Percentiles rank a stretch among this genome's conserved stretches.
These are phyloP conservation scores for Zapus hudsonius DNA, from an alignment of 2,113 vertebrate species.

Conservation along the genomic window DNA sequence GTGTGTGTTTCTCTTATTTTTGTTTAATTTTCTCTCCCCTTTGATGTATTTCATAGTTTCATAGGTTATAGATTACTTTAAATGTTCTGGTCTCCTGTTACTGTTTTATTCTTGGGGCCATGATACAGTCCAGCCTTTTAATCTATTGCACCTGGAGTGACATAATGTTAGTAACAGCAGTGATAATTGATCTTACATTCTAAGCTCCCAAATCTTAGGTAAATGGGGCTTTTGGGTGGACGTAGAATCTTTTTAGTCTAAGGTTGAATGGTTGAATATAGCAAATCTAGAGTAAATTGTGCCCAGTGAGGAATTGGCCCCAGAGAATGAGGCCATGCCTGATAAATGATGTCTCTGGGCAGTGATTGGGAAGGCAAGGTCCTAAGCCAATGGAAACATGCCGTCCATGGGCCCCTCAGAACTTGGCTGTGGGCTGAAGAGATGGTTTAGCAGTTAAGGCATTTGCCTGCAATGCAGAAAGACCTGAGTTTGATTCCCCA, in stretches of 20 bases:
- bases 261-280: neutral
- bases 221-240: constrained; percentile 25
- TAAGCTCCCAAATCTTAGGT: constrained; percentile 22
- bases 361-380: neutral
- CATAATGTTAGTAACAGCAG: neutral
- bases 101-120: constrained; percentile 44
- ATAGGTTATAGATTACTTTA: constrained; percentile 26
- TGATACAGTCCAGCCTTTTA: constrained; percentile 34
- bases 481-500: no score
- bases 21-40: constrained; percentile 1
- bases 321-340: neutral
- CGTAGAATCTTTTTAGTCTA: constrained; percentile 23
- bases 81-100: constrained; percentile 25
- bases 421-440: neutral
- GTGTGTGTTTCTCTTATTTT: neutral
- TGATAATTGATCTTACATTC: constrained; percentile 28
- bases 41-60: constrained; percentile 43
- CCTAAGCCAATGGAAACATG: neutral
- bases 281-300: constrained; percentile 28
- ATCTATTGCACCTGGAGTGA: constrained; percentile 16
- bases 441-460: no score
- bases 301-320: neutral
- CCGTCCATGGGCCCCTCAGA: neutral
- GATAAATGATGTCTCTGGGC: neutral
- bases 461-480: no score